A percentile compares a stretch with the other conserved stretches of the same genome.
Conservation (phyloP, 2,888 invertebrate species). For the Hemithea aestivaria region DNA sequence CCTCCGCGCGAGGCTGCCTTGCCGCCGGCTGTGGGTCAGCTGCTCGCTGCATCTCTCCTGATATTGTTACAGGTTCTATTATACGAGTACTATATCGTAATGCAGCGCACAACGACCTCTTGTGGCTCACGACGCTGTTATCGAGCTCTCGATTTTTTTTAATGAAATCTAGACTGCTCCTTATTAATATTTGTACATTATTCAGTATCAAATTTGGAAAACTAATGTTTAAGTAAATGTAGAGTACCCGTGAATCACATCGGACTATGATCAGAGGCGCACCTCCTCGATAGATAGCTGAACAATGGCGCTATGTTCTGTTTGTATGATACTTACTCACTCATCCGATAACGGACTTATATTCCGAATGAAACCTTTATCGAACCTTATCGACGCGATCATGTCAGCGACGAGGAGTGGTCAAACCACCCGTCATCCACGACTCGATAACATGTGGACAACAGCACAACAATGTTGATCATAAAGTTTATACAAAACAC, state of each 20-base stretch:
- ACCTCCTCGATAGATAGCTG: slow-evolving; percentile 10
- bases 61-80: background rate
- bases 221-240: background rate
- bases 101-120: background rate
- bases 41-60: background rate
- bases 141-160: too few species aligned
- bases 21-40: slow-evolving; percentile 15
- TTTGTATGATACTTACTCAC: too few species aligned
- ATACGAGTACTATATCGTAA: background rate
- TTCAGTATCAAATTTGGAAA: too few species aligned
- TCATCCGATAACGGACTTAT: too few species aligned
- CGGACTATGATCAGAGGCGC: slow-evolving; percentile 4
- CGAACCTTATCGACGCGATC: too few species aligned
- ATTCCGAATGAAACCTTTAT: background rate
- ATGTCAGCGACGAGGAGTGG: too few species aligned
- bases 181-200: too few species aligned
- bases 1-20: too few species aligned
- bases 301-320: slow-evolving; percentile 1
- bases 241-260: slow-evolving; percentile 4
- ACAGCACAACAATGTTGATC: slow-evolving; percentile 4
- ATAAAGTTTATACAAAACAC: slow-evolving; percentile 5
- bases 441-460: too few species aligned
- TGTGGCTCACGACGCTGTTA: background rate
- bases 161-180: too few species aligned
- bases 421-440: background rate